phyloP scores from a whole-genome alignment of 2,113 vertebrate species.

The Bungarus multicinctus region DNA sequence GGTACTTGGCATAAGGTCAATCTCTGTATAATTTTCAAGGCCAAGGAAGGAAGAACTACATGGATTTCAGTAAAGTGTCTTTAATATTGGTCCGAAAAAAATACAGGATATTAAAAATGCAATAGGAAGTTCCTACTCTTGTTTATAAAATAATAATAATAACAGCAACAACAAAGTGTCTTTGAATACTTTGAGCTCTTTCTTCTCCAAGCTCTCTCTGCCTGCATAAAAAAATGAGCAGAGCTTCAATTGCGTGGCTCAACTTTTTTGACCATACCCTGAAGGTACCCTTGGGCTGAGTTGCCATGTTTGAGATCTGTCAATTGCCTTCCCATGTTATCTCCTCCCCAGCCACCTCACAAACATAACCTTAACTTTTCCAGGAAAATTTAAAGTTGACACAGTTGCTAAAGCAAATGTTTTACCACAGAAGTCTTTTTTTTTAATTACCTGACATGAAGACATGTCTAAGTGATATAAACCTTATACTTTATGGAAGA shows the following conservation, averaged over 20 bases:
- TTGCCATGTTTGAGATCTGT: neutral
- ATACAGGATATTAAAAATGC: neutral
- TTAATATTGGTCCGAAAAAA: neutral
- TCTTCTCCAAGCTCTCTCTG: neutral
- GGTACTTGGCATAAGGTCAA: neutral
- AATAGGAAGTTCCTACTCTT: neutral
- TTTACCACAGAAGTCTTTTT: neutral
- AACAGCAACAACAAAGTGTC: neutral
- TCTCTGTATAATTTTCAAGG: neutral
- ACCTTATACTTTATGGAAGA: neutral
- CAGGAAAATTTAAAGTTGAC: too few species aligned
- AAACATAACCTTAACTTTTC: neutral
- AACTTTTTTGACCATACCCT: neutral
- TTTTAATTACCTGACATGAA: neutral
- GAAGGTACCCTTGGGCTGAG: neutral
- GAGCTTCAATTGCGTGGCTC: neutral
- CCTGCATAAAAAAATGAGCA: neutral
- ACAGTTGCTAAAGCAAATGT: neutral
- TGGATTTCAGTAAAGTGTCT: neutral
- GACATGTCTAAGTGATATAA: neutral
- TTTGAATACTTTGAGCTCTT: neutral
- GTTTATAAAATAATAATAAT: neutral
- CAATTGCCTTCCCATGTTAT: neutral
- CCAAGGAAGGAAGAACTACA: neutral
- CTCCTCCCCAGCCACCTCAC: neutral